Evolutionary conservation across 2,113 vertebrate genomes (phyloP), one percentile per base, ranked within the genome.

Genomic region (Fukomys damarensis): DNA sequence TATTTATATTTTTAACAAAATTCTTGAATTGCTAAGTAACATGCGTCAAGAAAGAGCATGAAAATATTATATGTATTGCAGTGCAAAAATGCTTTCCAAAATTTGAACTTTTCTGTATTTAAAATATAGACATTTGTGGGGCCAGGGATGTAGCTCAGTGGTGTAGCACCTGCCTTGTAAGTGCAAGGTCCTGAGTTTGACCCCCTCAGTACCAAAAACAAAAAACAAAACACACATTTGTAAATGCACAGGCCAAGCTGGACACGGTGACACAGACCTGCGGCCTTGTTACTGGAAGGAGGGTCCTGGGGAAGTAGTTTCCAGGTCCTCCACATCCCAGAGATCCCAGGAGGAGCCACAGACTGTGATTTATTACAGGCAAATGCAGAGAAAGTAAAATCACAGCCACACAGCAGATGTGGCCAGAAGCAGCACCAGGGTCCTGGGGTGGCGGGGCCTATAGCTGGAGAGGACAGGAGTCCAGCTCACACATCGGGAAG

Each of bases 21-120:
- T 38, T 72, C 72, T 79, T 83, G 65, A 88, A 85, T 83, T 92
- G 49, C 54, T 81, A 77, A 35, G 17, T 77, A 49, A 58, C 17
- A 28, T 16, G 3, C 66, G 70, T 89, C 77, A 54, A 46, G 41
- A 56, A 38, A 79, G 41, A 84, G 4, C n/a, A 72, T 28, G 8
- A 92, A 93, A 94, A 94, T 61, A 92, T 76, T 28, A 72, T 24
- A 41, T 35, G 26, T 26, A 17, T 43, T 65, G 4, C 8, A 19
- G 8, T 22, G 46, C 4, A 61, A 81, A 30, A 86, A 72, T 58
- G 3, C 43, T 82, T 82, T 79, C 43, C 89, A 26, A 88, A 77
- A 70, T 66, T 70, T 91, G 54, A n/a, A 79, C 43, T 94, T 82
- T 83, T 91, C 89, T 86, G 22, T 86, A 65, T 77, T 88, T 88